Conservation (phyloP, 2,888 invertebrate genomes). For the Cotesia congregata region DNA sequence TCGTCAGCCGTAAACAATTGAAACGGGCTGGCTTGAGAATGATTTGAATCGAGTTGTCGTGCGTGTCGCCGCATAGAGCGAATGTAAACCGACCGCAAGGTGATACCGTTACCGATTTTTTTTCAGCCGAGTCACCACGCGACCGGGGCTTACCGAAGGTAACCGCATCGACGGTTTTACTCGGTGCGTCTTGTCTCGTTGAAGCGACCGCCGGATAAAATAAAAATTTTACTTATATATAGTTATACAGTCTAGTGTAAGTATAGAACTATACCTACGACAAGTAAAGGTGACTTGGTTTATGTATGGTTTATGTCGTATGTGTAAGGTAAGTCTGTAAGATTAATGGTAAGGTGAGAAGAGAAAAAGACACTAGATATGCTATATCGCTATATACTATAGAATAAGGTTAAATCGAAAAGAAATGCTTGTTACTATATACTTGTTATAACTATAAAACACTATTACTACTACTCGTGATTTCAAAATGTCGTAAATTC, state of each 20-base stretch:
- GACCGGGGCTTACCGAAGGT: conserved; percentile 40
- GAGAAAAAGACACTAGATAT: not conserved
- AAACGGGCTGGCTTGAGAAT: conserved; percentile 3
- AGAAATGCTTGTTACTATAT: not conserved
- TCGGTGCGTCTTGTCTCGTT: conserved; percentile 9
- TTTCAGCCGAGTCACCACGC: conserved; percentile 47
- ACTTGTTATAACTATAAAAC: not conserved
- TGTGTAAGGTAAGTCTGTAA: not conserved
- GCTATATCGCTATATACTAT: not conserved
- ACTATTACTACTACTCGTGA: too few relatives aligned
- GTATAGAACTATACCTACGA: too few relatives aligned
- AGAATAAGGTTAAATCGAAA: not conserved
- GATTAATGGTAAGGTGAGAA: conserved; percentile 5
- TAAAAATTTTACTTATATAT: not conserved
- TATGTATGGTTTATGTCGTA: not conserved
- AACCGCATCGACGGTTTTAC: conserved; percentile 35
- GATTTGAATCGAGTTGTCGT: conserved; percentile 41
- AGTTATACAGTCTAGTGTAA: not conserved
- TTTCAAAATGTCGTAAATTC: not conserved
- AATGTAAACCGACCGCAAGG: conserved; percentile 60
- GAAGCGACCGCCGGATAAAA: not conserved
- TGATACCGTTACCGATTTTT: conserved; percentile 62
- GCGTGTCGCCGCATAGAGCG: conserved; percentile 53
- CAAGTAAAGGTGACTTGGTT: conserved; percentile 6
- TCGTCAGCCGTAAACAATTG: conserved; percentile 12